phyloP scores from a whole-genome alignment of 1,140 invertebrate species.

The Drosophila pseudoobscura region DNA sequence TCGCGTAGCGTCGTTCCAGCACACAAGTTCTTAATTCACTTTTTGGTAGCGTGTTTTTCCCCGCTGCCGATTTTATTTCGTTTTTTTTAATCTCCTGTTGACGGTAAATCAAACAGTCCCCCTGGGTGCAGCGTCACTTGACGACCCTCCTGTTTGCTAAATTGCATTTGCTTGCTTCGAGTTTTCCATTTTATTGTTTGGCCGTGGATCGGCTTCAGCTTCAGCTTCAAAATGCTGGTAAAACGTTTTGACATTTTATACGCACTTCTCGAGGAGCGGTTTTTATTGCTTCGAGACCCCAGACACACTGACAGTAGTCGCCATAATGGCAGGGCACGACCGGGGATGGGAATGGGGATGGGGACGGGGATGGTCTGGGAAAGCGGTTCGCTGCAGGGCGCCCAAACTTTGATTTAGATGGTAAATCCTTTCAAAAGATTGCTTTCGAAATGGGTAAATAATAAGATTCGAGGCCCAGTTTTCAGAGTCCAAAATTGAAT shows the following conservation, averaged over 20 bases:
- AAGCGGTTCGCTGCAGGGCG: slow-evolving; percentile 66
- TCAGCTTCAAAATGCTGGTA: slow-evolving; percentile 39
- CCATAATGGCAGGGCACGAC: slow-evolving; percentile 8
- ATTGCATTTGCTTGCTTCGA: slow-evolving; percentile 76
- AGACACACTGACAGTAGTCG: slow-evolving; percentile 10
- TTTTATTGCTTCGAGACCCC: slow-evolving; percentile 57
- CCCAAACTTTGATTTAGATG: slow-evolving; percentile 66
- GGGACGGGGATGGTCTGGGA: neutral
- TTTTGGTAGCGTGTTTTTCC: slow-evolving; percentile 56
- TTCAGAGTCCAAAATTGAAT: neutral
- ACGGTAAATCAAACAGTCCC: slow-evolving; percentile 81
- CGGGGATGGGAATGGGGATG: too few relatives aligned
- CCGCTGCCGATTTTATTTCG: slow-evolving; percentile 22
- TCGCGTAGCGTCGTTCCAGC: slow-evolving; percentile 55
- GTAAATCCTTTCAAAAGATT: slow-evolving; percentile 48
- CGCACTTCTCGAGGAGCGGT: slow-evolving; percentile 40
- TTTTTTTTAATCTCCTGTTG: slow-evolving; percentile 77
- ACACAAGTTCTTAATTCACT: slow-evolving; percentile 81
- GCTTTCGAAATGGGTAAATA: slow-evolving; percentile 28
- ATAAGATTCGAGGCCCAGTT: slow-evolving; percentile 13
- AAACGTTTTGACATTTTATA: slow-evolving; percentile 80
- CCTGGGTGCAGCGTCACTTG: slow-evolving; percentile 75
- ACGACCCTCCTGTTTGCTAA: slow-evolving; percentile 56
- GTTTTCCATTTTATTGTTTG: slow-evolving; percentile 62
- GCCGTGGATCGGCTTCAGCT: slow-evolving; percentile 28